phyloP scores from a whole-genome alignment of 2,888 invertebrate genomes.

The Furcula furcula region DNA sequence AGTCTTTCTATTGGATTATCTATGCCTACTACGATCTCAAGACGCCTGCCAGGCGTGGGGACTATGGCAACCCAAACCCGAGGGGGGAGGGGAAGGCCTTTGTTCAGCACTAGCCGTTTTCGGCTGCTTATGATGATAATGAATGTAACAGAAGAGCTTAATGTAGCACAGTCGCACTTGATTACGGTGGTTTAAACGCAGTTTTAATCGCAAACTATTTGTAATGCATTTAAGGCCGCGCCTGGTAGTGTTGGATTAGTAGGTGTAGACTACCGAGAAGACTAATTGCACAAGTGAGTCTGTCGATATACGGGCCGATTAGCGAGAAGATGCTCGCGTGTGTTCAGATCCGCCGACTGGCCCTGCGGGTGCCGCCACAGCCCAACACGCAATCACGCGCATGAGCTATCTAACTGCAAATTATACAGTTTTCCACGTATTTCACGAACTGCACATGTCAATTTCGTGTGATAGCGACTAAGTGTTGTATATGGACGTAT shows the following conservation, averaged over 20 bases:
- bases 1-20: too few relatives aligned
- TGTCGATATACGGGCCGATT: constrained; percentile 64
- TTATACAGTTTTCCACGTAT: constrained; percentile 19
- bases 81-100: too few relatives aligned
- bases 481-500: constrained; percentile 20
- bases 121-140: too few relatives aligned
- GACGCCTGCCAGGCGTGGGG: too few relatives aligned
- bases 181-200: too few relatives aligned
- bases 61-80: too few relatives aligned
- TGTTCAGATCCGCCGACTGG: constrained; percentile 51
- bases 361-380: constrained; percentile 39
- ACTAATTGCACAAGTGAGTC: constrained; percentile 63
- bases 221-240: constrained; percentile 2
- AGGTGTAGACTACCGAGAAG: constrained; percentile 59
- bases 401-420: constrained; percentile 37
- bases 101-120: too few relatives aligned
- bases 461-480: constrained; percentile 11
- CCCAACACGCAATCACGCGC: constrained; percentile 58
- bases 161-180: too few relatives aligned
- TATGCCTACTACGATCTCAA: too few relatives aligned
- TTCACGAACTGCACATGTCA: constrained; percentile 17
- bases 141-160: too few relatives aligned
- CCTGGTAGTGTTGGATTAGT: constrained; percentile 34
- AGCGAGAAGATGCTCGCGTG: constrained; percentile 71
- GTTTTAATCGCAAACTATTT: constrained; percentile 14